Evolutionary conservation across 2,797 vertebrate species (phyloP).

Genomic region (Poeciliopsis turneri): DNA sequence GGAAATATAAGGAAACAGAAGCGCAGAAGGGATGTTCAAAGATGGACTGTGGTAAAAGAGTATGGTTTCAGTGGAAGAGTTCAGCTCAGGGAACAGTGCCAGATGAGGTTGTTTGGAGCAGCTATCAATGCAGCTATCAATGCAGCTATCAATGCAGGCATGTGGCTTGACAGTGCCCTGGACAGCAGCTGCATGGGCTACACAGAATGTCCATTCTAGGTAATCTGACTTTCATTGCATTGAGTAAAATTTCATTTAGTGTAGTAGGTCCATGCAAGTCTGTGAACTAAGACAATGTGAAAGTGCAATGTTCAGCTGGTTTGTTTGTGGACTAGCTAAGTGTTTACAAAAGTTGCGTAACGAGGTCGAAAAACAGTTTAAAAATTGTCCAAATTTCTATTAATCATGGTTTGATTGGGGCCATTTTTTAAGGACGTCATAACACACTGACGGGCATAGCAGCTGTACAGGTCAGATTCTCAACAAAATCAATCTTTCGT

Average conservation of each 20-base stretch:
- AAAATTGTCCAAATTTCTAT: not conserved
- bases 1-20: not conserved
- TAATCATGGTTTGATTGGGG: not conserved
- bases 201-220: not conserved
- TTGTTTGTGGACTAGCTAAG: conserved; percentile 1
- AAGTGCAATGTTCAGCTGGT: not conserved
- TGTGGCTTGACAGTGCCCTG: not conserved
- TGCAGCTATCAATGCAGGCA: not conserved
- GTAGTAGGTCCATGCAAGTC: not conserved
- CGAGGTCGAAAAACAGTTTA: not conserved
- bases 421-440: not conserved
- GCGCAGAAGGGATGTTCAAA: not conserved
- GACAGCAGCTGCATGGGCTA: not conserved
- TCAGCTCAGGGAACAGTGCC: not conserved
- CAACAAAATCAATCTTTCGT: conserved; percentile 5
- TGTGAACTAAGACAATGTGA: not conserved
- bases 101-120: not conserved
- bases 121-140: not conserved
- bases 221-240: not conserved
- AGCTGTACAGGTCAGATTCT: not conserved
- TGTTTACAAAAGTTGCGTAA: not conserved
- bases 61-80: not conserved
- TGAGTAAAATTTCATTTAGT: not conserved
- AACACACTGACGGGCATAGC: not conserved
- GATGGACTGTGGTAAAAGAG: not conserved